Percentiles rank a stretch among this genome's conserved stretches.
These are phyloP conservation scores for Novumbra hubbsi DNA, from an alignment of 2,797 vertebrate genomes.

Conservation along the genomic window DNA sequence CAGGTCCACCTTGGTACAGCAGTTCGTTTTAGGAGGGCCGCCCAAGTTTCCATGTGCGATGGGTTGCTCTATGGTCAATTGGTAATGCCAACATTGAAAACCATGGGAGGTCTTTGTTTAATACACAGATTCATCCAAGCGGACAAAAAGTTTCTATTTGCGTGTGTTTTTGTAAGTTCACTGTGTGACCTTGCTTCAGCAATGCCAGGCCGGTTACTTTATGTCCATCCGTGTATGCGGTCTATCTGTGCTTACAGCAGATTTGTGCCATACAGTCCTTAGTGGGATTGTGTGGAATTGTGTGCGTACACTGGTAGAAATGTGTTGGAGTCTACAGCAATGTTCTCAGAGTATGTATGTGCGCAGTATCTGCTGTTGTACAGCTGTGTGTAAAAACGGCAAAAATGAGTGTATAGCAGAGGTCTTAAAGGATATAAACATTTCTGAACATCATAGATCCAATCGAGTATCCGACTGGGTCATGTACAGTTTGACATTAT, in stretches of 20 bases:
- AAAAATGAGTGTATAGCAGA: conserved; percentile 13
- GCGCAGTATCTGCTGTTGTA: background rate
- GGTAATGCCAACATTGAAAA: conserved; percentile 9
- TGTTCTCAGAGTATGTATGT: background rate
- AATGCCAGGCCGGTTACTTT: conserved; percentile 18
- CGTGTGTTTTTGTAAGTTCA: conserved; percentile 10
- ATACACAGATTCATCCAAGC: background rate
- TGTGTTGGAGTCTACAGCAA: conserved; percentile 30
- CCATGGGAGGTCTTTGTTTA: conserved; percentile 29
- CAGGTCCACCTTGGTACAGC: conserved; percentile 55
- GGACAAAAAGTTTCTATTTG: background rate
- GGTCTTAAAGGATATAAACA: conserved; percentile 39
- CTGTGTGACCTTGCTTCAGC: conserved; percentile 5
- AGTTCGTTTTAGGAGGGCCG: conserved; percentile 44
- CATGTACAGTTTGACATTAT: background rate
- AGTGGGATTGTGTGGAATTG: conserved; percentile 39
- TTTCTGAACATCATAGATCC: background rate
- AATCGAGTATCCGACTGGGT: background rate
- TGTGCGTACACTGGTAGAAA: conserved; percentile 24
- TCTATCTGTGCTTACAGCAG: conserved; percentile 19
- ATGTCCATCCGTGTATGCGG: conserved; percentile 19
- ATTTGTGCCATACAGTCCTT: conserved; percentile 42
- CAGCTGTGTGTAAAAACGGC: conserved; percentile 19
- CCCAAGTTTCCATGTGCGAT: conserved; percentile 26
- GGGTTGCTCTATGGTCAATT: conserved; percentile 34